Evolutionary conservation across 1,140 invertebrate genomes (phyloP), one percentile per base, ranked within the genome.

Genomic region (Pectinophora gossypiella): DNA sequence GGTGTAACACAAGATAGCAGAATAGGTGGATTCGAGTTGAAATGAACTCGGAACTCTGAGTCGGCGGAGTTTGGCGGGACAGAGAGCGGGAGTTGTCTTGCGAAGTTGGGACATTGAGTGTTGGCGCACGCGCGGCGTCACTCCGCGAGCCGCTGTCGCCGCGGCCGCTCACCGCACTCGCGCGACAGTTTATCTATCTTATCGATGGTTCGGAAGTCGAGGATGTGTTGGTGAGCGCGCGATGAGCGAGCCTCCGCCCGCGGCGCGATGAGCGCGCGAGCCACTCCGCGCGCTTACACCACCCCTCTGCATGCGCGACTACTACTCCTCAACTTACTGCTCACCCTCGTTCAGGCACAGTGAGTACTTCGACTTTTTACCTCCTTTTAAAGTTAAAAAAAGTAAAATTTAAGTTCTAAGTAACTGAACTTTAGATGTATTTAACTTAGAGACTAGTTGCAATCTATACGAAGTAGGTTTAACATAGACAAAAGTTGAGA

Each of bases 41-140:
- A n/a, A n/a, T n/a, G n/a, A n/a, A n/a, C n/a, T n/a, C n/a, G n/a
- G n/a, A n/a, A n/a, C n/a, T n/a, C n/a, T n/a, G n/a, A n/a, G n/a
- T n/a, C n/a, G n/a, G n/a, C n/a, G n/a, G n/a, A n/a, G n/a, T n/a
- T n/a, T n/a, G n/a, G n/a, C n/a, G n/a, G n/a, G n/a, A n/a, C n/a
- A n/a, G n/a, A n/a, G n/a, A n/a, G 27, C 27, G 2, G 1, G 27
- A 32, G 2, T 32, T 32, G 27, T 2, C 2, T 1, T 32, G 27
- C 27, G 27, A 32, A n/a, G n/a, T n/a, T n/a, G n/a, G n/a, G n/a
- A n/a, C n/a, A n/a, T n/a, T 9, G 27, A 32, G 27, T 53, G 55
- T 67, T 58, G 68, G 83, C 83, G 83, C 83, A 86, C 62, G 83
- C 83, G 83, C 83, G 83, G 70, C 76, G 74, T 23, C 83, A 86